Base-by-base conservation (phyloP, 2,113 vertebrate species). In the Ciconia stormi region DNA sequence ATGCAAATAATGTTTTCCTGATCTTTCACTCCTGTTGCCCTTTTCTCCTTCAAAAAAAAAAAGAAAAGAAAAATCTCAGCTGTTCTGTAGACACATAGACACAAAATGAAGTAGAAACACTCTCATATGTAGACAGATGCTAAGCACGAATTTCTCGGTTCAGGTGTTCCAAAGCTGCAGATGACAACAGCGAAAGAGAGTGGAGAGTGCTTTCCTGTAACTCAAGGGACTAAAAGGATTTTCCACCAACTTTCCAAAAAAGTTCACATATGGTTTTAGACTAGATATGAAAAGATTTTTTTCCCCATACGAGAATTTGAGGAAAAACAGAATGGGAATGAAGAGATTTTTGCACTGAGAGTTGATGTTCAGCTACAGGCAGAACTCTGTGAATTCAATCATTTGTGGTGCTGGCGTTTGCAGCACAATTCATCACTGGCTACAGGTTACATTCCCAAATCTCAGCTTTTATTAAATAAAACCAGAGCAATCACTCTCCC, bases 131-230 rank as follows among this genome's bases (percentile, higher is more conserved):
- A 49, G 53, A 73, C 30, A 87, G 26, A 63, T 36, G 53, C 34
- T 42, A 52, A 69, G 13, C 11, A 40, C 1, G 3, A 32, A 19
- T 8, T 84, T 22, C 42, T 70, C 7, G 3, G 8, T 42, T 61
- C 53, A 73, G 53, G 46, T 61, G 36, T 25, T 61, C 26, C 67
- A 91, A 73, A 88, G n/a, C 12, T 42, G 32, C n/a, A 95, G 71
- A 52, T 21, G 69, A 66, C 69, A 73, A 56, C 29, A 92, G 63
- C 3, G 6, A 38, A 70, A 84, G 16, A 30, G 6, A 6, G 34
- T 2, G 0, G 16, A 30, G 6, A 6, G 34, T 2, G 0, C 20
- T 40, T 78, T 50, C 15, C 36, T 6, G 3, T 36, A 38, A 32
- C 12, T 7, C 21, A 69, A 38, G 26, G 7, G 8, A 73, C 25